Evolutionary conservation across 1,140 invertebrate genomes (phyloP).

Genomic region (Anoplolepis gracilipes): DNA sequence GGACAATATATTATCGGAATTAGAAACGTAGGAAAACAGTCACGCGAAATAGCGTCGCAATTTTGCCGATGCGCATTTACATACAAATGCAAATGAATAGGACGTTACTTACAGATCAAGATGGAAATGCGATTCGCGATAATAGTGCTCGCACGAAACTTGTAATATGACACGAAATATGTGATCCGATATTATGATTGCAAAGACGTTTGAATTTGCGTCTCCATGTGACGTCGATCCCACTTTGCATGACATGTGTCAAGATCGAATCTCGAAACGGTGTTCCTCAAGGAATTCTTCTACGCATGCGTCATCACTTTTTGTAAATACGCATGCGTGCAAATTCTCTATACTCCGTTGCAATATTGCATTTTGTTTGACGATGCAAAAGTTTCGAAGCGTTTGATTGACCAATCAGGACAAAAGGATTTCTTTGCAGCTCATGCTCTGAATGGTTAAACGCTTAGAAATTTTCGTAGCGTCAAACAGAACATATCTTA

Average conservation of each 20-base stretch:
- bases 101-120: neutral
- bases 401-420: no score
- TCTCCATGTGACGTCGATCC: neutral
- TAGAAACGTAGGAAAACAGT: neutral
- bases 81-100: neutral
- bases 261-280: neutral
- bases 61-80: neutral
- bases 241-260: neutral
- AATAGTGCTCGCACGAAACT: neutral
- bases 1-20: neutral
- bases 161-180: conserved; percentile 10
- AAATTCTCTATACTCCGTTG: no score
- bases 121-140: neutral
- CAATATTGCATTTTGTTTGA: no score
- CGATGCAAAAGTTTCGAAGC: no score
- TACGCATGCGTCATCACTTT: neutral
- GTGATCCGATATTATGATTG: neutral
- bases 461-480: no score
- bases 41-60: neutral
- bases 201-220: neutral
- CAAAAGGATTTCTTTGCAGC: no score
- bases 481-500: no score
- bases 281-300: neutral
- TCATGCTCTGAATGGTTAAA: no score
- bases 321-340: no score